A percentile compares a stretch with the other conserved stretches of the same genome.
Evolutionary conservation across 2,797 vertebrate species (phyloP).

Genomic region (Austrolebias charrua): DNA sequence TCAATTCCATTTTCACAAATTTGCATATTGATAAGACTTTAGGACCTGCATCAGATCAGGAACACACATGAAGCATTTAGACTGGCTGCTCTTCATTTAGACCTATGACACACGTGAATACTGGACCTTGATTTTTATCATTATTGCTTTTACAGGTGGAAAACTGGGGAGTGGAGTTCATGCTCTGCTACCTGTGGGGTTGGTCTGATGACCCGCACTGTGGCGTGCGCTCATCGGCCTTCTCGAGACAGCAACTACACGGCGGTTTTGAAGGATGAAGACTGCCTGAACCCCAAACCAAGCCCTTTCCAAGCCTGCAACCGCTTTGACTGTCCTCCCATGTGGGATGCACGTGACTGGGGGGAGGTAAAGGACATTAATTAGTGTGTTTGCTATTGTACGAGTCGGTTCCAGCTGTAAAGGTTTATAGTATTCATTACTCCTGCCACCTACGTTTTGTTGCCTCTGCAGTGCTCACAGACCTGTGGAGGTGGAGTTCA

Average conservation of each 20-base stretch:
- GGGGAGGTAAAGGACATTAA: conserved; percentile 78
- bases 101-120: neutral
- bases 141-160: conserved; percentile 83
- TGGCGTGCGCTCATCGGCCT: conserved; percentile 84
- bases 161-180: conserved; percentile 87
- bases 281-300: conserved; percentile 87
- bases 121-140: conserved; percentile 4
- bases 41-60: conserved; percentile 31
- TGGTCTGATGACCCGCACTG: conserved; percentile 88
- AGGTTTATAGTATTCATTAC: conserved; percentile 1
- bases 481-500: conserved; percentile 88
- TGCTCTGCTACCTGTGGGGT: conserved; percentile 94
- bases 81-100: conserved; percentile 25
- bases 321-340: conserved; percentile 91
- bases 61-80: conserved; percentile 29
- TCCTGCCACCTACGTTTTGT: conserved; percentile 17
- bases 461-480: conserved; percentile 85
- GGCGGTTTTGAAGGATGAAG: conserved; percentile 78
- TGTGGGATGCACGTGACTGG: conserved; percentile 89
- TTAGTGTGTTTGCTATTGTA: neutral
- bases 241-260: conserved; percentile 84
- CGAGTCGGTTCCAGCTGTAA: neutral
- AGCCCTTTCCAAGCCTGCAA: conserved; percentile 89
- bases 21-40: conserved; percentile 44
- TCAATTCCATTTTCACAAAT: conserved; percentile 43